Conservation (phyloP, 2,797 vertebrate genomes). For the Oreochromis mossambicus region DNA sequence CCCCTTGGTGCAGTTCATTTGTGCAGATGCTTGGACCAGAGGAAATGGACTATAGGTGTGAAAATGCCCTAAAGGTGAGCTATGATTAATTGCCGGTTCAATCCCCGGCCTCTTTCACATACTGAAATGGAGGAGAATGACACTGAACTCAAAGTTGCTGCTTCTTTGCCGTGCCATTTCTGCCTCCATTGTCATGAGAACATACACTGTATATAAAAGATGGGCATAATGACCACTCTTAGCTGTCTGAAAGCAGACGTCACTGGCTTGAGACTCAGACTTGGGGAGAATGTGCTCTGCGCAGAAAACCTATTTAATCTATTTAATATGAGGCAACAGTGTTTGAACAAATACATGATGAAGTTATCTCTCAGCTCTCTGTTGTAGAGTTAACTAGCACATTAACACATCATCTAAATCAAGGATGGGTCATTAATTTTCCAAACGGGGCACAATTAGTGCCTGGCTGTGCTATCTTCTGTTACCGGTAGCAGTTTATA, state of each 20-base stretch:
- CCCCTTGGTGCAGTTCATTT: background rate
- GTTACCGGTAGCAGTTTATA: background rate
- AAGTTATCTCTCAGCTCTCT: background rate
- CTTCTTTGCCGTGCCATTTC: fast-evolving
- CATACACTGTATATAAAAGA: background rate
- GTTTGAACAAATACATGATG: background rate
- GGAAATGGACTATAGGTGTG: background rate
- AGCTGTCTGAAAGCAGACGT: background rate
- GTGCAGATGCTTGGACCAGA: background rate
- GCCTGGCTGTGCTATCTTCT: background rate
- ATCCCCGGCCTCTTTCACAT: background rate
- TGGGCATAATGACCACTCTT: background rate
- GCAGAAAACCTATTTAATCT: background rate
- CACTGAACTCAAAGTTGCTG: background rate
- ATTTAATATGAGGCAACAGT: background rate
- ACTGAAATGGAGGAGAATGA: background rate
- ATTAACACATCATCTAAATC: background rate
- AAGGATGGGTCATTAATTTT: background rate
- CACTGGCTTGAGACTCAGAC: background rate
- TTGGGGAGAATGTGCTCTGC: fast-evolving
- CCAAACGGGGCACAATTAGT: background rate
- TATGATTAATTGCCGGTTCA: background rate
- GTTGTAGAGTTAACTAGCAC: background rate
- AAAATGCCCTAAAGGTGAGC: background rate
- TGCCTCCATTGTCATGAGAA: background rate